Conservation (phyloP, 2,797 vertebrate genomes). For the Poecilia velifera region DNA sequence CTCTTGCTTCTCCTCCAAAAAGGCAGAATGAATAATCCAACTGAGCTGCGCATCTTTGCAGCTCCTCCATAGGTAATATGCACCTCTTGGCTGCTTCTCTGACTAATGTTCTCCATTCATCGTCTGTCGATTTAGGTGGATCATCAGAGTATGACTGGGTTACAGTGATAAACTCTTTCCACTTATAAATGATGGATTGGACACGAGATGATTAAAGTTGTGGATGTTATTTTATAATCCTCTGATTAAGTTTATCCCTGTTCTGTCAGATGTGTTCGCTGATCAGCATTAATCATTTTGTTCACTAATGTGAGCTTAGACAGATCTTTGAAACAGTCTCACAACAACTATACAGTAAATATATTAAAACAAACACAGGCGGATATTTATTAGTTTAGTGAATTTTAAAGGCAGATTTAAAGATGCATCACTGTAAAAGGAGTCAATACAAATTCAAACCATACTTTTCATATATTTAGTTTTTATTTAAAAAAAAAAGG, state of each 20-base stretch:
- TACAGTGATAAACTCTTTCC: background rate
- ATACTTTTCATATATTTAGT: background rate
- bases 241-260: background rate
- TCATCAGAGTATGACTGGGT: background rate
- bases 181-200: background rate
- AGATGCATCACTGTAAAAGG: background rate
- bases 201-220: background rate
- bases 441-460: background rate
- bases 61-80: background rate
- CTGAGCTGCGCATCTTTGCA: background rate
- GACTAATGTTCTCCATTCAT: background rate
- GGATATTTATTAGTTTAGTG: background rate
- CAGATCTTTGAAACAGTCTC: background rate
- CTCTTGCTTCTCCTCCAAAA: background rate
- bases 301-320: background rate
- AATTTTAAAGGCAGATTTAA: background rate
- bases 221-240: background rate
- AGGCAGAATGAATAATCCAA: background rate
- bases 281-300: background rate
- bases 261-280: background rate
- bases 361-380: background rate
- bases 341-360: background rate
- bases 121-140: background rate
- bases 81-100: background rate
- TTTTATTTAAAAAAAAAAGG: background rate